phyloP scores from a whole-genome alignment of 2,113 vertebrate species.

The Aptenodytes forsteri region DNA sequence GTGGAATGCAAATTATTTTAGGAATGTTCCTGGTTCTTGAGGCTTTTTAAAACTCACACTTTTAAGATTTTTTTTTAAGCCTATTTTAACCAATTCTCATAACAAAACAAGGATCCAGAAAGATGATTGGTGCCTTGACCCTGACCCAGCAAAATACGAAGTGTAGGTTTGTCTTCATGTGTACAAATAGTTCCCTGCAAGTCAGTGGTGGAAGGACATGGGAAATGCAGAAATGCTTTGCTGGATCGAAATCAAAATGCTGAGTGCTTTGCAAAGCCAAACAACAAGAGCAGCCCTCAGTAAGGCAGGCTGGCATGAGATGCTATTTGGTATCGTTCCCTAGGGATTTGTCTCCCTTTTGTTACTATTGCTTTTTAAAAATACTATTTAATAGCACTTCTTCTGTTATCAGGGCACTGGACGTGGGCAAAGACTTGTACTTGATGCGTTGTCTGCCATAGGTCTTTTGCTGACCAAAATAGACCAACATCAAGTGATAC shows the following conservation, averaged over 20 bases:
- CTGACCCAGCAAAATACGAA: constrained; percentile 10
- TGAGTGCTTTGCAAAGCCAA: constrained; percentile 28
- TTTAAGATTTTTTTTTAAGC: not conserved
- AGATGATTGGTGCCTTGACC: not conserved
- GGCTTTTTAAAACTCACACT: constrained; percentile 42
- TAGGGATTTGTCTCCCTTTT: not conserved
- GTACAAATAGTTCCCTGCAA: not conserved
- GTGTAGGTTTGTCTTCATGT: not conserved
- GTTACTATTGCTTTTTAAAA: not conserved
- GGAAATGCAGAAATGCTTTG: constrained; percentile 14
- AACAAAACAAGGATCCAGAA: not conserved
- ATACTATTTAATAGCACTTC: not conserved
- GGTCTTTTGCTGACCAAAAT: not conserved
- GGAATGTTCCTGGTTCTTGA: constrained; percentile 58
- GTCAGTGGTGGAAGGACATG: not conserved
- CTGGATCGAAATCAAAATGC: not conserved
- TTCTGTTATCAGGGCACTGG: not conserved
- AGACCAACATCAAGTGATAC: not conserved
- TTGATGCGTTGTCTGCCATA: not conserved
- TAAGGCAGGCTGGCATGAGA: not conserved
- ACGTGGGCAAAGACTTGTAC: not conserved
- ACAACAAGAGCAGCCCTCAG: not conserved
- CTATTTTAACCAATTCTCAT: constrained; percentile 3
- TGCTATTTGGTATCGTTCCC: not conserved
- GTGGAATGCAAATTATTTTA: constrained; percentile 69